phyloP scores from a whole-genome alignment of 2,888 invertebrate genomes.

The Colletes collaris region DNA sequence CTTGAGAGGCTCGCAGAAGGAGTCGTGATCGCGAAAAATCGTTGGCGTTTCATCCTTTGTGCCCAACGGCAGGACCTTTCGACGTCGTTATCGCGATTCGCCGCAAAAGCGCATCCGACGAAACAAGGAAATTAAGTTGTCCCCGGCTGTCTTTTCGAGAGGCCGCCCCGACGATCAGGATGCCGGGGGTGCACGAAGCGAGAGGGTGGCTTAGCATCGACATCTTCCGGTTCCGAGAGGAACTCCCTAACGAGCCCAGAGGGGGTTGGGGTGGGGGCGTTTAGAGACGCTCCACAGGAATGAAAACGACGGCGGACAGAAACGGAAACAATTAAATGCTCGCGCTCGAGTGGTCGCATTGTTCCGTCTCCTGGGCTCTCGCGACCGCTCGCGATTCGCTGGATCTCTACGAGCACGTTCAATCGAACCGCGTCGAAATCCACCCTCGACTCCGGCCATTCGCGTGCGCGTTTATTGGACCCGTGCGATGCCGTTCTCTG shows the following conservation, averaged over 20 bases:
- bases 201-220: constrained; percentile 68
- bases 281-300: constrained; percentile 69
- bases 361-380: constrained; percentile 52
- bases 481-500: constrained; percentile 2
- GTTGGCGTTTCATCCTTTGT: background rate
- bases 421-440: background rate
- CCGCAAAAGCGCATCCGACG: constrained; percentile 21
- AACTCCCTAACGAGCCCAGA: constrained; percentile 78
- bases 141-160: constrained; percentile 11
- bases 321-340: constrained; percentile 75
- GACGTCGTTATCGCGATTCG: constrained; percentile 31
- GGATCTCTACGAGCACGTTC: background rate
- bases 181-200: constrained; percentile 17
- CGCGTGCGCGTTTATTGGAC: constrained; percentile 13
- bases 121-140: constrained; percentile 59
- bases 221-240: constrained; percentile 77
- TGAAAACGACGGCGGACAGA: constrained; percentile 71
- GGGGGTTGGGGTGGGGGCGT: constrained; percentile 44
- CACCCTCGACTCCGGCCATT: constrained; percentile 41
- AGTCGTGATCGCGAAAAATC: background rate
- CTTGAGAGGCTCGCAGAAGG: too few relatives aligned
- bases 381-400: constrained; percentile 38
- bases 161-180: background rate
- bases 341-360: constrained; percentile 70
- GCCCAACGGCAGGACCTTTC: background rate